Conservation (phyloP, 2,113 vertebrate species). For the Butorides virescens region DNA sequence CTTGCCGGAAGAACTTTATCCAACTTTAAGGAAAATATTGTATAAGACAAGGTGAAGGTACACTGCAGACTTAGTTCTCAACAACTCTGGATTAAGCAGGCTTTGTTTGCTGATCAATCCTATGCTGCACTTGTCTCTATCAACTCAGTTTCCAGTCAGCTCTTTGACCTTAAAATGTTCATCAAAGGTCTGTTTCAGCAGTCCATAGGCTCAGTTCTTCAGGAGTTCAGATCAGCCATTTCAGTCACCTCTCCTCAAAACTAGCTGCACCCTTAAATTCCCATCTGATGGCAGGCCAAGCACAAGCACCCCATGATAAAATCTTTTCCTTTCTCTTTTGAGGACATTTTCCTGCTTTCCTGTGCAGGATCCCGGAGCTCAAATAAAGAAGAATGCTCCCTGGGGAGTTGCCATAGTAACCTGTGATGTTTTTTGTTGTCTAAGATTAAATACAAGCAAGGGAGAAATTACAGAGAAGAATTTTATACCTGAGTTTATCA, state of each 20-base stretch:
- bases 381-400: neutral
- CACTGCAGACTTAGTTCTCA: neutral
- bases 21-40: neutral
- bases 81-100: neutral
- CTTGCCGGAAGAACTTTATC: neutral
- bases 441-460: neutral
- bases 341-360: neutral
- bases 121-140: neutral
- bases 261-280: neutral
- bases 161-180: neutral
- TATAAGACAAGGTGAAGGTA: neutral
- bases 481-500: slow-evolving; percentile 13
- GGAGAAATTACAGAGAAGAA: neutral
- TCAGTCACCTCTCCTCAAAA: neutral
- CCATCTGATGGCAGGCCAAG: neutral
- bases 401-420: slow-evolving; percentile 42
- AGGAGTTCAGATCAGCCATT: neutral
- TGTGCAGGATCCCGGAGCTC: neutral
- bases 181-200: neutral
- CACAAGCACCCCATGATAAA: neutral
- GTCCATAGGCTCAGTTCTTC: neutral
- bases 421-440: neutral
- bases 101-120: neutral
- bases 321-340: neutral
- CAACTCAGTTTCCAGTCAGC: neutral